A percentile compares a stretch with the other conserved stretches of the same genome.
phyloP scores from a whole-genome alignment of 2,113 vertebrate genomes.

The Deroptyus accipitrinus region DNA sequence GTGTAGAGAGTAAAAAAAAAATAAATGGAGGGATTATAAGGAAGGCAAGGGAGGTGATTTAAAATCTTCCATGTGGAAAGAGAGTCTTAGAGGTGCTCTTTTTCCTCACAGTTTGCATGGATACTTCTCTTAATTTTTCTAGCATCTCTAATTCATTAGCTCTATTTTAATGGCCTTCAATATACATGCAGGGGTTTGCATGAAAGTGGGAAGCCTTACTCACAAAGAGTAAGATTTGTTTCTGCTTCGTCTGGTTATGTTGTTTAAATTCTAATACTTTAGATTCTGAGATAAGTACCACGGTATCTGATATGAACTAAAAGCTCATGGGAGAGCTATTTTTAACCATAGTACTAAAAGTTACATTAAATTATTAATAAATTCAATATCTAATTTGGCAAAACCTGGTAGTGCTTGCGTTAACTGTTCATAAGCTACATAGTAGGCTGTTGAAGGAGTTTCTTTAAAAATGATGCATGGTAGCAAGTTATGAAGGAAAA shows the following conservation, averaged over 20 bases:
- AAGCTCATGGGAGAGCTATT: constrained; percentile 13
- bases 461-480: not conserved
- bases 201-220: not conserved
- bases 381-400: constrained; percentile 11
- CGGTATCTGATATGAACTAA: not conserved
- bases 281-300: not conserved
- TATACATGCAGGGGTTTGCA: not conserved
- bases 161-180: not conserved
- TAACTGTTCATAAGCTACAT: not conserved
- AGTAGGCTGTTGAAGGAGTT: not conserved
- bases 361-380: constrained; percentile 46
- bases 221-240: not conserved
- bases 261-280: not conserved
- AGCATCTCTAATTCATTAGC: not conserved
- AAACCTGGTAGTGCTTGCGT: not conserved
- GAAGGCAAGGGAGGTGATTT: not conserved
- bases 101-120: not conserved
- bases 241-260: not conserved
- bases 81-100: not conserved
- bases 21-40: constrained; percentile 1
- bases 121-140: not conserved
- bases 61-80: constrained; percentile 22
- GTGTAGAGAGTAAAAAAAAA: not conserved
- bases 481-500: not conserved
- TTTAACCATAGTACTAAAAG: not conserved